These are phyloP conservation scores for Agrypnus murinus DNA, from an alignment of 2,888 invertebrate genomes.

Conservation along the genomic window DNA sequence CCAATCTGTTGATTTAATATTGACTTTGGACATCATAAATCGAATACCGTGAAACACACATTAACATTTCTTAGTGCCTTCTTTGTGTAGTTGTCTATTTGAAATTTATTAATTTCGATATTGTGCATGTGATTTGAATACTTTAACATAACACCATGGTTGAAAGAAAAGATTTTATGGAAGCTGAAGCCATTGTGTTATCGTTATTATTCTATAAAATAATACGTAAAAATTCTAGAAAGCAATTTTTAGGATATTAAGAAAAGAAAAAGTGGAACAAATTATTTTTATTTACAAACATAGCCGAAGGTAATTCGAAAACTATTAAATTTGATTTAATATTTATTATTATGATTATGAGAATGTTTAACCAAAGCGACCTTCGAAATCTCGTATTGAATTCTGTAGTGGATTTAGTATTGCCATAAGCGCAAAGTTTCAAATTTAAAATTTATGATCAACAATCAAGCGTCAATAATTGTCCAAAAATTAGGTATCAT, in stretches of 20 bases:
- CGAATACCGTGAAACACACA: not conserved
- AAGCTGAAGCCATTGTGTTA: too few relatives aligned
- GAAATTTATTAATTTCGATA: conserved; percentile 28
- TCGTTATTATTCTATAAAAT: too few relatives aligned
- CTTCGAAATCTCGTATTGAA: not conserved
- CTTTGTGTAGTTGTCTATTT: conserved; percentile 6
- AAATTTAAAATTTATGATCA: conserved; percentile 33
- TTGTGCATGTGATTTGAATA: conserved; percentile 10
- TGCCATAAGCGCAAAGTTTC: conserved; percentile 9
- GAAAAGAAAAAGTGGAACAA: too few relatives aligned
- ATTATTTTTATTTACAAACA: too few relatives aligned
- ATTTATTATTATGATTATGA: too few relatives aligned
- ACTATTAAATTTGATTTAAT: too few relatives aligned
- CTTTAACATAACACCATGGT: not conserved
- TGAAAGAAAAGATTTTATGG: too few relatives aligned
- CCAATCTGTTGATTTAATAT: conserved; percentile 19
- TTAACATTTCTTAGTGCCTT: conserved; percentile 7
- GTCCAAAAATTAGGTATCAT: conserved; percentile 49
- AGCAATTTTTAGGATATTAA: too few relatives aligned
- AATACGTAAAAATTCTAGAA: too few relatives aligned
- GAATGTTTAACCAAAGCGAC: not conserved
- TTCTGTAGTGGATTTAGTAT: not conserved
- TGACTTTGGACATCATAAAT: conserved; percentile 9
- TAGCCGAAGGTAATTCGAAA: too few relatives aligned
- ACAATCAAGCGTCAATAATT: conserved; percentile 39